Percentiles rank a stretch among this genome's conserved stretches.
phyloP scores from a whole-genome alignment of 2,113 vertebrate species.

The Zosterops borbonicus region DNA sequence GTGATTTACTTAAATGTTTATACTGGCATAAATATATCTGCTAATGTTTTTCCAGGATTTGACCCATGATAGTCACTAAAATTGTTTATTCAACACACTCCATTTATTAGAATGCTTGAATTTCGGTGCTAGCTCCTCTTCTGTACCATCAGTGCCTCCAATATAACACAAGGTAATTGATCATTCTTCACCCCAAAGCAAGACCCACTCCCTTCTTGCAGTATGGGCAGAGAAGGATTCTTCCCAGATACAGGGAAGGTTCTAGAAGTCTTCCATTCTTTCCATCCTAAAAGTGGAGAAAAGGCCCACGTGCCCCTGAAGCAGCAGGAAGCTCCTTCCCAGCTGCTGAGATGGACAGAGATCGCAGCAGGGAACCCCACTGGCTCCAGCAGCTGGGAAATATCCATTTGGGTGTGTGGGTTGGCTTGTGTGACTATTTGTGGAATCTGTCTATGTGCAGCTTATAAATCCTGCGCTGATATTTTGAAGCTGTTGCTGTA shows the following conservation, averaged over 20 bases:
- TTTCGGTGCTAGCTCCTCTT: background rate
- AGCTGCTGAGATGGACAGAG: conserved; percentile 23
- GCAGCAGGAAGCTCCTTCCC: conserved; percentile 9
- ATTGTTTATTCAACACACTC: conserved; percentile 1
- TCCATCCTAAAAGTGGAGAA: background rate
- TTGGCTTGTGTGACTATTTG: conserved; percentile 47
- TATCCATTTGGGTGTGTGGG: conserved; percentile 46
- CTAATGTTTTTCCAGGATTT: conserved; percentile 30
- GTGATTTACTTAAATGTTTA: conserved; percentile 27
- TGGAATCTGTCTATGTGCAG: conserved; percentile 39
- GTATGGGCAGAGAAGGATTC: accelerated
- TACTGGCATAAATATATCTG: conserved; percentile 2
- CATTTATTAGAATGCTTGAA: background rate
- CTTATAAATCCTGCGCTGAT: background rate
- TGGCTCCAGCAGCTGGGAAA: conserved; percentile 54
- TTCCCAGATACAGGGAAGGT: background rate
- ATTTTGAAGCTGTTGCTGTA: conserved; percentile 47
- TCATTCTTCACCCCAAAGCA: background rate
- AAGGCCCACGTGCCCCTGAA: background rate
- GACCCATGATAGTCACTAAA: background rate
- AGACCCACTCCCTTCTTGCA: background rate
- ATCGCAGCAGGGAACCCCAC: background rate
- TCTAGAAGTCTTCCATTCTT: background rate
- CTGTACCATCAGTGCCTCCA: background rate
- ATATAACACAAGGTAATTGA: background rate